Percentiles rank a stretch among this genome's conserved stretches.
Evolutionary conservation across 1,140 invertebrate species (phyloP).

Genomic region (Samia ricini): DNA sequence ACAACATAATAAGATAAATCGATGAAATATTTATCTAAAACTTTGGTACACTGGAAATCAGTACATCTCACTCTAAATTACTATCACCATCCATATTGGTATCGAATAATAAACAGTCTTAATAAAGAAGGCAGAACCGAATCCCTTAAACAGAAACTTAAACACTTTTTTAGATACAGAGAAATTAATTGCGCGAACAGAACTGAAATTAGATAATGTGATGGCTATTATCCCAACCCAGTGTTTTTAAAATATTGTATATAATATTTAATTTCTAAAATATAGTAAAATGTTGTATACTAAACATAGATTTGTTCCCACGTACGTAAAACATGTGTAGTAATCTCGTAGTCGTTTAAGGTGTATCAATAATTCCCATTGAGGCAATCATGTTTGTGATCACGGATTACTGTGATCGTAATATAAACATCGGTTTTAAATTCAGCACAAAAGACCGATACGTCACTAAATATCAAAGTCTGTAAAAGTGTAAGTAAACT

Average conservation of each 20-base stretch:
- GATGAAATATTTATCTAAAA: constrained; percentile 6
- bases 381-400: neutral
- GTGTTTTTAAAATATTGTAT: constrained; percentile 13
- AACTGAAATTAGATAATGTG: neutral
- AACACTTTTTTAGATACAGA: constrained; percentile 15
- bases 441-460: neutral
- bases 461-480: neutral
- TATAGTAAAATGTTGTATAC: too few species aligned
- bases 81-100: constrained; percentile 34
- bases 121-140: constrained; percentile 35
- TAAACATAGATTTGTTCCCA: constrained; percentile 53
- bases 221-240: constrained; percentile 18
- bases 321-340: constrained; percentile 27
- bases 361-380: neutral
- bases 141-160: constrained; percentile 38
- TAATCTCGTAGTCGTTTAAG: neutral
- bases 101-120: constrained; percentile 46
- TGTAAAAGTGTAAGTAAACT: neutral
- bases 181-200: neutral
- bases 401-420: neutral
- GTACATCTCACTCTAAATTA: constrained; percentile 33
- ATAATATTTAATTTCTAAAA: constrained; percentile 21
- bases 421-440: constrained; percentile 3
- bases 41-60: constrained; percentile 29
- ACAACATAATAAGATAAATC: constrained; percentile 14